These are phyloP conservation scores for Pteropus rufus DNA, from an alignment of 2,797 vertebrate genomes.

Conservation along the genomic window DNA sequence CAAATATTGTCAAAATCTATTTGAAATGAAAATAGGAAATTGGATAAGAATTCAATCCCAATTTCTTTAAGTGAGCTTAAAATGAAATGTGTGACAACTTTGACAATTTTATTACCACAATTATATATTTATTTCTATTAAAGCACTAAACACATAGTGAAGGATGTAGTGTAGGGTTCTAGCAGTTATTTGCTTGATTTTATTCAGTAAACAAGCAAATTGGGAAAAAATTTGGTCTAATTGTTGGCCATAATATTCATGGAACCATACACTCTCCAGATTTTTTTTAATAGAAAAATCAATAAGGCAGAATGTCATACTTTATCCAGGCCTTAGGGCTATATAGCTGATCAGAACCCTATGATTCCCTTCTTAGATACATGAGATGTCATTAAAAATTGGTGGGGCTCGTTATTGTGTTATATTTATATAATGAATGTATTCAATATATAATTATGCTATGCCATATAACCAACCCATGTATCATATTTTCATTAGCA, in stretches of 20 bases:
- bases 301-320: neutral
- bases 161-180: neutral
- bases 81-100: constrained; percentile 48
- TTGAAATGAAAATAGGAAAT: constrained; percentile 59
- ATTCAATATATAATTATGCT: neutral
- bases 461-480: neutral
- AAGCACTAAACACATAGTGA: neutral
- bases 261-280: neutral
- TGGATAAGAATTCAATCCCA: constrained; percentile 39
- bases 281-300: neutral
- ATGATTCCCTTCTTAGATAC: neutral
- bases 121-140: constrained; percentile 61
- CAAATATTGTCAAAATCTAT: constrained; percentile 61
- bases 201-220: constrained; percentile 4
- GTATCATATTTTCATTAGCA: neutral
- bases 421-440: neutral
- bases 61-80: constrained; percentile 51
- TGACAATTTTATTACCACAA: constrained; percentile 25
- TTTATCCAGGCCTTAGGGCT: neutral
- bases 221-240: neutral
- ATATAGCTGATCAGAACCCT: neutral
- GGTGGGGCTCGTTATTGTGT: neutral
- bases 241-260: neutral
- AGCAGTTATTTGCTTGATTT: neutral
- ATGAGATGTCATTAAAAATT: neutral